A percentile compares a stretch with the other conserved stretches of the same genome.
These are phyloP conservation scores for Oscheius sp. DNA, from an alignment of 2,888 invertebrate species.

Conservation along the genomic window DNA sequence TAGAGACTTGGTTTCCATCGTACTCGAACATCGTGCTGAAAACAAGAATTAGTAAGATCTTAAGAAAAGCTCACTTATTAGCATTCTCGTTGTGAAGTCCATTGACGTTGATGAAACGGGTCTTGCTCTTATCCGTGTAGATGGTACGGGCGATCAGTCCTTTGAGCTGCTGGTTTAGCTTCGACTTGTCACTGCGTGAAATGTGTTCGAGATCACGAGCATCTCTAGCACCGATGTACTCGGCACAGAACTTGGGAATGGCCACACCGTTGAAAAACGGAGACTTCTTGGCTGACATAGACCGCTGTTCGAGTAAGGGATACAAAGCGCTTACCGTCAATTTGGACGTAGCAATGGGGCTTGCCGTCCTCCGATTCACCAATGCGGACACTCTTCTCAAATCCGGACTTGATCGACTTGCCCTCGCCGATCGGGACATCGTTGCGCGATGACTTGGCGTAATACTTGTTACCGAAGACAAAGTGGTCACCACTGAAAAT, in stretches of 20 bases:
- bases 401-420: constrained; percentile 39
- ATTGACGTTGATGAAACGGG: constrained; percentile 18
- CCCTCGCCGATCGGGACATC: constrained; percentile 38
- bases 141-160: constrained; percentile 33
- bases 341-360: constrained; percentile 21
- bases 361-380: constrained; percentile 11
- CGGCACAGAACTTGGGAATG: constrained; percentile 1
- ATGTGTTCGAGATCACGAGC: not conserved
- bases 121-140: constrained; percentile 22
- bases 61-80: constrained; percentile 12
- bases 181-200: not conserved
- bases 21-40: constrained; percentile 18
- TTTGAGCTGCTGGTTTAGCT: constrained; percentile 29
- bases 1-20: not conserved
- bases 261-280: constrained; percentile 24
- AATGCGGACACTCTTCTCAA: constrained; percentile 39
- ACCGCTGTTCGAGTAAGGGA: too few relatives aligned
- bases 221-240: not conserved
- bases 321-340: constrained; percentile 34
- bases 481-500: constrained; percentile 32
- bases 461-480: constrained; percentile 28
- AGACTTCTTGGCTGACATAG: constrained; percentile 31
- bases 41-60: not conserved
- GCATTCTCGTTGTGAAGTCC: constrained; percentile 16
- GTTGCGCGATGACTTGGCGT: constrained; percentile 9